phyloP scores from a whole-genome alignment of 35 echinoderm and acorn worm species.

The Diadema setosum region DNA sequence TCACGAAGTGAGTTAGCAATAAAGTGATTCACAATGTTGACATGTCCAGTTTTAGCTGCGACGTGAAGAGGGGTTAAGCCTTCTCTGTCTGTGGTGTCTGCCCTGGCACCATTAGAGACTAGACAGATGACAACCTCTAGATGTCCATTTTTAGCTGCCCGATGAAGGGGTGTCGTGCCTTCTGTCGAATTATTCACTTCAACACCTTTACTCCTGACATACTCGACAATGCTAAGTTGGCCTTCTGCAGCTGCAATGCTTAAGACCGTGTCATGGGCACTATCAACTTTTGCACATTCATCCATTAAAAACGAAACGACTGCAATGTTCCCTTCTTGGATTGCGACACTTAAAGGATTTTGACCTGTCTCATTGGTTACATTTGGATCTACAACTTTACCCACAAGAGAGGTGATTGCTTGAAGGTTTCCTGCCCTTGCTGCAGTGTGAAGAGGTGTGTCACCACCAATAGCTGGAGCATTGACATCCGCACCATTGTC shows the following conservation, averaged over 20 bases:
- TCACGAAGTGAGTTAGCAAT: no score
- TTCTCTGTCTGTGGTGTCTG: background rate
- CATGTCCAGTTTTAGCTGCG: background rate
- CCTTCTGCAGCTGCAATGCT: background rate
- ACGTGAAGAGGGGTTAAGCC: background rate
- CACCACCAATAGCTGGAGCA: background rate
- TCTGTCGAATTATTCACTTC: background rate
- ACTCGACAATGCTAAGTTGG: background rate
- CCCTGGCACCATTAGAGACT: background rate
- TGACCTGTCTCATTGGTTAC: no score
- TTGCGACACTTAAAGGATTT: background rate
- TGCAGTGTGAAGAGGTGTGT: background rate
- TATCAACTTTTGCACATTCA: background rate
- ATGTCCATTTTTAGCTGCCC: background rate
- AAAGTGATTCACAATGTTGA: background rate
- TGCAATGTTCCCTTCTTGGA: background rate
- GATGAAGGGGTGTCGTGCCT: background rate
- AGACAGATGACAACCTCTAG: background rate
- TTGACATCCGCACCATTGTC: background rate
- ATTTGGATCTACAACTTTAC: background rate
- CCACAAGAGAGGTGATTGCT: background rate
- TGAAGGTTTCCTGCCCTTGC: background rate
- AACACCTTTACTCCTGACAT: background rate
- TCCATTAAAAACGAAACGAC: background rate
- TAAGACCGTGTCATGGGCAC: background rate